A percentile compares a stretch with the other conserved stretches of the same genome.
Evolutionary conservation across 64 coral and sea anemone genomes (phyloP).

Genomic region (Cladopsammia gracilis): DNA sequence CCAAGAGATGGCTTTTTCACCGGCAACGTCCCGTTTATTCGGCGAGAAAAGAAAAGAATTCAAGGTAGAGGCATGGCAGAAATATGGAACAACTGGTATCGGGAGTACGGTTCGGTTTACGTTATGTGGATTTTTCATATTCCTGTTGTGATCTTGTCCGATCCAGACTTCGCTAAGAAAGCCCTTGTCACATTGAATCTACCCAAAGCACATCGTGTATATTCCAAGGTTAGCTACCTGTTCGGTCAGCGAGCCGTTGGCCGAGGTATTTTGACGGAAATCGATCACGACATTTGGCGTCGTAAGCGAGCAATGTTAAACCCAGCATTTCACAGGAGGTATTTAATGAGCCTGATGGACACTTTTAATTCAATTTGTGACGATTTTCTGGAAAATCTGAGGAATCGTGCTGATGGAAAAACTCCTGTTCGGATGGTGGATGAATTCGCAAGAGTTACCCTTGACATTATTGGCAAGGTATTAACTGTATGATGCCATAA

Average conservation of each 20-base stretch:
- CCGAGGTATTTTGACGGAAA: conserved; percentile 52
- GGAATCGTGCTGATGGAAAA: conserved; percentile 68
- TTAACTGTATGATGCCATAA: no score
- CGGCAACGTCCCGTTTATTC: conserved; percentile 50
- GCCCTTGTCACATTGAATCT: conserved; percentile 50
- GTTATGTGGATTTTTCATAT: conserved; percentile 70
- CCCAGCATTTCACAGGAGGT: conserved; percentile 82
- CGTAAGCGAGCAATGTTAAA: conserved; percentile 70
- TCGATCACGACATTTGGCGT: conserved; percentile 64
- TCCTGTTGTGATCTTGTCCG: conserved; percentile 19
- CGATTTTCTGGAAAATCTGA: conserved; percentile 71
- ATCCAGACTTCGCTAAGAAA: conserved; percentile 72
- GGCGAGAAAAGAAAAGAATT: not conserved
- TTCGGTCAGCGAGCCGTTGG: conserved; percentile 59
- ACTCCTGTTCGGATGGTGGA: conserved; percentile 66
- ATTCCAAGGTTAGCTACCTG: conserved; percentile 1
- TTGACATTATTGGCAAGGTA: conserved; percentile 91
- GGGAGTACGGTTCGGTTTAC: conserved; percentile 28
- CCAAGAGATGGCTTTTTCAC: conserved; percentile 64
- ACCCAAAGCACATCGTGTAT: conserved; percentile 40
- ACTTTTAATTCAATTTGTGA: conserved; percentile 71
- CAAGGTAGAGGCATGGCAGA: not conserved
- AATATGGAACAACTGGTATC: conserved; percentile 58
- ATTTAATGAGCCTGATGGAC: conserved; percentile 81
- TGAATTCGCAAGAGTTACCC: conserved; percentile 85